Evolutionary conservation across 2,888 invertebrate species (phyloP), one percentile per base, ranked within the genome.

Genomic region (Melanargia galathea): DNA sequence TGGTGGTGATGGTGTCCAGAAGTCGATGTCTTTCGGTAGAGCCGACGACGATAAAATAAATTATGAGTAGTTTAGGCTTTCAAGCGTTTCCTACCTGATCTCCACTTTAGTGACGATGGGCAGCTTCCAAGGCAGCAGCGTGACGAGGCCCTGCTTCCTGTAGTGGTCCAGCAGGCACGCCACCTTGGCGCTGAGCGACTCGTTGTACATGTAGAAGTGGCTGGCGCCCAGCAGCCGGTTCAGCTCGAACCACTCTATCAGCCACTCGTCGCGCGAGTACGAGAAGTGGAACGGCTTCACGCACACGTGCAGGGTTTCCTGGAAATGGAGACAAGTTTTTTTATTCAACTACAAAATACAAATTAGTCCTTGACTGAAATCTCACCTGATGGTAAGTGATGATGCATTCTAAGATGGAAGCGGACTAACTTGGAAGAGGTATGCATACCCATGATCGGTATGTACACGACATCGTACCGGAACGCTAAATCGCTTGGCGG

Each of bases 171-270:
- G 89, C 24, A 97, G 92, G 79, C 97, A 97, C 18, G 93, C 93
- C 13, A 96, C 96, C 57, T 95, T 94, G 0, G 93, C 87, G 20
- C 97, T 97, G 49, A 97, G 92, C 0, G 97, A 97, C 81, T 97
- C 96, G 82, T 98, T 98, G 90, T 97, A 98, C 86, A 98, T 95
- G 59, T 96, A 97, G 84, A 98, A 97, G 82, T 97, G 97, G 57
- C 93, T 94, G 43, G 95, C 96, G 0, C 98, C 98, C 70, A 98
- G 89, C 45, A 97, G 86, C 8, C 94, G 92, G 84, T 98, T 96
- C 73, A 98, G 89, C 84, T 98, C 98, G 74, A 98, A 93, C 92
- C 97, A 98, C 86, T 98, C 98, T 73, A 97, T 87, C 70, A 98
- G 90, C 92, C 96, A 96, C 62, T 96, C 89, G 4, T 95, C 95